Evolutionary conservation across 1,140 invertebrate genomes (phyloP).

Genomic region (Uloborus diversus): DNA sequence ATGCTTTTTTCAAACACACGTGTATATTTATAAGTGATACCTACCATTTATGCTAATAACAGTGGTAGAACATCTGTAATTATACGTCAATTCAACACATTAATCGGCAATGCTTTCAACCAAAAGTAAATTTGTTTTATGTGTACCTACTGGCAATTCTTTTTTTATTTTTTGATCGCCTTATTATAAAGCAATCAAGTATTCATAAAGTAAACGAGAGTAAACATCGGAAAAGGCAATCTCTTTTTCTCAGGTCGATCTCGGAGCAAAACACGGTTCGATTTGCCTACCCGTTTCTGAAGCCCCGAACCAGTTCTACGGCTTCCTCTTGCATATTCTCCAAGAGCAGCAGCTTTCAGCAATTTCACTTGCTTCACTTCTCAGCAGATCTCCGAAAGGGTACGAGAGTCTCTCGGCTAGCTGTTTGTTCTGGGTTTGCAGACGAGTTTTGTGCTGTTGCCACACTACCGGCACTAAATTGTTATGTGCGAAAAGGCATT

Average conservation of each 20-base stretch:
- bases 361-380: background rate
- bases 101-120: background rate
- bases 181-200: background rate
- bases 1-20: too few relatives aligned
- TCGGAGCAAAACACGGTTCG: background rate
- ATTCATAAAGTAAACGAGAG: background rate
- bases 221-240: background rate
- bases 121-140: background rate
- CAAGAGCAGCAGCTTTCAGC: background rate
- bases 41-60: too few relatives aligned
- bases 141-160: background rate
- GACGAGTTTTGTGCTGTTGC: background rate
- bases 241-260: background rate
- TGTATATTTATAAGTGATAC: too few relatives aligned
- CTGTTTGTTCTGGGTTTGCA: background rate
- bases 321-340: background rate
- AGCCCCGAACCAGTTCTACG: constrained; percentile 45
- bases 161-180: too few relatives aligned
- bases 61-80: too few relatives aligned
- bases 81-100: too few relatives aligned
- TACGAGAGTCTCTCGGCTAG: background rate
- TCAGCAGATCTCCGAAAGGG: too few relatives aligned
- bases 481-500: background rate
- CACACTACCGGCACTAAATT: background rate
- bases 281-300: constrained; percentile 21